Conservation (phyloP, 2,888 invertebrate genomes). For the Chrysopilus asiliformis region DNA sequence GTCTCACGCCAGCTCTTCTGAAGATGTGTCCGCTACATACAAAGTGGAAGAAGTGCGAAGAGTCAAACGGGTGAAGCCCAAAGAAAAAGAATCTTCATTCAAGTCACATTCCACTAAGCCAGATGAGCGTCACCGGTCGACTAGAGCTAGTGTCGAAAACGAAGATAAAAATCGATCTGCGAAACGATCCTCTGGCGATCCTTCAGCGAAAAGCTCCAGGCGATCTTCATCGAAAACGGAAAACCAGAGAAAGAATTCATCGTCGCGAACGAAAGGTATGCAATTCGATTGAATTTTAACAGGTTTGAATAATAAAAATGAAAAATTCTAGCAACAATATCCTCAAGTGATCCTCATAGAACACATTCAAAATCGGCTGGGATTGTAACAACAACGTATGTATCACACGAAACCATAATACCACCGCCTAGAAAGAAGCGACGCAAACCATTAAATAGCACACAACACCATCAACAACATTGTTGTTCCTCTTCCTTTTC, state of each 20-base stretch:
- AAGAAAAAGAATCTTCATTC: slow-evolving; percentile 11
- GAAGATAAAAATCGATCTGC: slow-evolving; percentile 1
- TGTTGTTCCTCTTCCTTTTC: slow-evolving; percentile 13
- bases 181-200: not conserved
- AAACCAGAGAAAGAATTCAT: not conserved
- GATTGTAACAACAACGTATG: slow-evolving; percentile 27
- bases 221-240: not conserved
- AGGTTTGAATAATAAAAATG: too few relatives aligned
- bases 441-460: slow-evolving; percentile 16
- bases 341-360: too few relatives aligned
- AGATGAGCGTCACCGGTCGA: slow-evolving; percentile 3
- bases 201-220: not conserved
- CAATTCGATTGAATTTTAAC: too few relatives aligned
- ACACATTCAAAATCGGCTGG: slow-evolving; percentile 2
- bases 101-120: too few relatives aligned
- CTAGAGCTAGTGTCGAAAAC: slow-evolving; percentile 2
- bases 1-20: slow-evolving; percentile 39
- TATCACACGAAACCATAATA: slow-evolving; percentile 27
- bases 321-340: too few relatives aligned
- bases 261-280: too few relatives aligned
- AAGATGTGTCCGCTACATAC: slow-evolving; percentile 33
- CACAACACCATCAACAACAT: slow-evolving; percentile 1
- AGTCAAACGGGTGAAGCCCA: slow-evolving; percentile 10
- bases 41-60: slow-evolving; percentile 21
- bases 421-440: slow-evolving; percentile 33